Evolutionary conservation across 2,113 vertebrate genomes (phyloP), one percentile per base, ranked within the genome.

Genomic region (Oceanodroma tethys): DNA sequence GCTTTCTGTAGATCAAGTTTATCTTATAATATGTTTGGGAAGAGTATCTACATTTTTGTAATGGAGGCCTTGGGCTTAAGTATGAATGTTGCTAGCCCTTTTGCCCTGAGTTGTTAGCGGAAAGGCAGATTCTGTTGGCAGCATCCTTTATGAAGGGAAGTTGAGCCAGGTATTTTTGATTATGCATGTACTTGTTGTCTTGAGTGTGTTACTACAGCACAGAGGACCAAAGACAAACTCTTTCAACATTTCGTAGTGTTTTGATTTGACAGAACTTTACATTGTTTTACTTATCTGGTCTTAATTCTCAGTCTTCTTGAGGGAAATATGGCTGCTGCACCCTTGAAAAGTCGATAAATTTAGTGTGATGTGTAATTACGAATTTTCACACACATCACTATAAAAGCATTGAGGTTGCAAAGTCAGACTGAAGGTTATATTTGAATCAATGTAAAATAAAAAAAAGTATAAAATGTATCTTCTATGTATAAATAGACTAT

Each of bases 401-500:
- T 56, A 40, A 50, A 72, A 56, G 16, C 6, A 1, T 38, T 88
- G 45, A 86, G 48, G 19, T 48, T 88, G 27, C 45, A 80, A 58
- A 73, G 67, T 53, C 53, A 70, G 10, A 62, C 20, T 60, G 29
- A 43, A 16, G 27, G 4, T 67, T 82, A 12, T 52, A n/a, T 40
- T 68, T 75, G 62, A 73, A 40, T 45, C n/a, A 50, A 23, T 47
- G 5, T 72, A 29, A 93, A 92, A 59, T 27, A 7, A 34, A n/a
- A 74, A 68, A 19, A 13, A 2, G 0, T 6, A 7, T 55, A 26
- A 81, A 74, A 42, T 50, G 0, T 42, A 8, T 72, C 45, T 56
- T 36, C 12, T 65, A 0, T 45, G 2, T 74, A 21, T 58, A 53
- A 7, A 9, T 6, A 26, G 19, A 42, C 18, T 67, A 1, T 34